Conservation (phyloP, 2,113 vertebrate genomes). For the Sakesphorus luctuosus region DNA sequence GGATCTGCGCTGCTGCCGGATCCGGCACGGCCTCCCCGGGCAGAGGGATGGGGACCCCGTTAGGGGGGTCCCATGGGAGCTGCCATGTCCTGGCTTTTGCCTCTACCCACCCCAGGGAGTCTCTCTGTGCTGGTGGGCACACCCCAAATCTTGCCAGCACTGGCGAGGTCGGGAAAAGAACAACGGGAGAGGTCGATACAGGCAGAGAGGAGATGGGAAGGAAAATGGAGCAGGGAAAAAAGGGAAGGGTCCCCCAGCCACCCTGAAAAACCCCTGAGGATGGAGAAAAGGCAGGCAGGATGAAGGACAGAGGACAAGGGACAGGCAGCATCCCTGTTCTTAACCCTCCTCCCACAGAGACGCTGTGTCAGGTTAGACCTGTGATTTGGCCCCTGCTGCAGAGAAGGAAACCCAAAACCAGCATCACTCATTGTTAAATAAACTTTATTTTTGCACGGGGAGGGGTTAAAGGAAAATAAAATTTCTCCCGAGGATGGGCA, state of each 20-base stretch:
- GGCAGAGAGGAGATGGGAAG: neutral
- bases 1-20: neutral
- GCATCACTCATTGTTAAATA: neutral
- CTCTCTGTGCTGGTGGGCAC: neutral
- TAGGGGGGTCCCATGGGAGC: neutral
- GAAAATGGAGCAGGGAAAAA: neutral
- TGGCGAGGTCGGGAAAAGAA: rapidly evolving
- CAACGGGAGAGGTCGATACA: rapidly evolving
- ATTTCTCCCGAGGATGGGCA: neutral
- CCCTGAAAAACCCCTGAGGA: rapidly evolving
- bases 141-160: neutral
- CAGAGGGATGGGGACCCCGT: neutral
- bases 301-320: neutral
- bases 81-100: neutral
- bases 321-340: neutral
- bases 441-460: constrained; percentile 1
- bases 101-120: rapidly evolving
- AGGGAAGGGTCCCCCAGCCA: neutral
- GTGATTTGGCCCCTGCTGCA: rapidly evolving
- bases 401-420: neutral
- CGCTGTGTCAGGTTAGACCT: rapidly evolving
- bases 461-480: constrained; percentile 46
- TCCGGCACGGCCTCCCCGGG: neutral
- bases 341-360: neutral
- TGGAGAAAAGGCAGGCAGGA: neutral